Base-by-base conservation (phyloP, 30 jellyfish, hydroid and myxozoan species). In the Aurelia aurita complex sp. Pacific region DNA sequence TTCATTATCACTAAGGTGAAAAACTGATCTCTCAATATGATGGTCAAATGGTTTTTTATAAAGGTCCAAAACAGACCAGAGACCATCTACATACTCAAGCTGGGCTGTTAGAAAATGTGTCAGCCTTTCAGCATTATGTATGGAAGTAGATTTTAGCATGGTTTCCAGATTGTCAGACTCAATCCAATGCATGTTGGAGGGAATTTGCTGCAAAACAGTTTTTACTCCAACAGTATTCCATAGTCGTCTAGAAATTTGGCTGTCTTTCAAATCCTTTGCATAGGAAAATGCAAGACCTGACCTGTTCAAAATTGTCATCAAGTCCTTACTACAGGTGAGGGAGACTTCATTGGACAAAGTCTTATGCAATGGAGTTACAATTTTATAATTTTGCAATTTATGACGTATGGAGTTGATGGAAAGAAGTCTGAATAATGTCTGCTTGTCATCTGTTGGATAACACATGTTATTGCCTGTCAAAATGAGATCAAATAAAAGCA, bases 231-330 rank as follows among this genome's bases (percentile, higher is more conserved):
- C 59, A 59, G 59, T 54, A 32, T 75, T 57, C 85, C 85, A 75
- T 18, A 75, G 38, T 15, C 17, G 50, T 57, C 71, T 75, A 32
- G 74, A 54, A 23, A 75, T 53, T 75, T 75, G 15, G 52, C 85
- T 52, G 74, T 75, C 85, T 57, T 73, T 73, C 83, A 73, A 55
- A 75, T 75, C 85, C 5, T 75, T 75, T 14, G 74, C 23, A 59
- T 75, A 75, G 10, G 74, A 75, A 75, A 50, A 75, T 50, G 85
- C 17, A 34, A 75, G 74, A 57, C 85, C 85, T n/a, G 85, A 54
- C 59, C 15, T 2, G 52, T 75, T 51, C 61, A 75, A 59, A 61
- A 46, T 42, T 16, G 85, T 16, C 85, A 75, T 75, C 15, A 75
- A 46, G 40, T 40, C 52, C 52, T 70, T 36, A 16, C 64, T 70